phyloP scores from a whole-genome alignment of 2,888 invertebrate genomes.

The Apamea monoglypha region DNA sequence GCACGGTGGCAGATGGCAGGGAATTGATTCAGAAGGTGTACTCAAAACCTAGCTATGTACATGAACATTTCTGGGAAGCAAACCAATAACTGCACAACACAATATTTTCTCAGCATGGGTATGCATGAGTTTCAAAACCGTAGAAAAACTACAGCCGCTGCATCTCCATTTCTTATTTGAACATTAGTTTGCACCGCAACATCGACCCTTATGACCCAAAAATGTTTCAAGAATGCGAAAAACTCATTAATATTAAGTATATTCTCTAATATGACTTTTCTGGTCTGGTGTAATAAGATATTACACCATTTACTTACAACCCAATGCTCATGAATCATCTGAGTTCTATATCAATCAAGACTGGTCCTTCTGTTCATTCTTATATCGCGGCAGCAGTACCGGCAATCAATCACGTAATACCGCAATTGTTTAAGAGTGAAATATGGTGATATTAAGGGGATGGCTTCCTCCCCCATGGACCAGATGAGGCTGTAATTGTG shows the following conservation, averaged over 20 bases:
- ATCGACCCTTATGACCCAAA: neutral
- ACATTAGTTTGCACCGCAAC: neutral
- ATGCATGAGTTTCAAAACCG: neutral
- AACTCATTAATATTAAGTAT: too few species aligned
- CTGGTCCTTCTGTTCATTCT: slow-evolving; percentile 22
- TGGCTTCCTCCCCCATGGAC: slow-evolving; percentile 48
- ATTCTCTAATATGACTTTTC: neutral
- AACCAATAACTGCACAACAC: neutral
- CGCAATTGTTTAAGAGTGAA: slow-evolving; percentile 76
- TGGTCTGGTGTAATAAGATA: neutral
- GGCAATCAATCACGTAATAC: slow-evolving; percentile 78
- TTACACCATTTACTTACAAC: neutral
- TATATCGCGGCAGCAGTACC: slow-evolving; percentile 41
- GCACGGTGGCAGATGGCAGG: neutral
- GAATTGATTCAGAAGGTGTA: slow-evolving; percentile 39
- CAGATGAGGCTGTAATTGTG: slow-evolving; percentile 67
- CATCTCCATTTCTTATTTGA: neutral
- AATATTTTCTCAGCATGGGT: neutral
- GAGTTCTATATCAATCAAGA: neutral
- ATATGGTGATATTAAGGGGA: slow-evolving; percentile 69
- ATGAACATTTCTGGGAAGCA: neutral
- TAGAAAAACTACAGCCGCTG: neutral
- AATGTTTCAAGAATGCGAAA: neutral
- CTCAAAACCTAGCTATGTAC: neutral
- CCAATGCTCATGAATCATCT: neutral